Percentiles rank a stretch among this genome's conserved stretches.
These are phyloP conservation scores for Augochlorella aurata DNA, from an alignment of 2,888 invertebrate genomes.

Conservation along the genomic window DNA sequence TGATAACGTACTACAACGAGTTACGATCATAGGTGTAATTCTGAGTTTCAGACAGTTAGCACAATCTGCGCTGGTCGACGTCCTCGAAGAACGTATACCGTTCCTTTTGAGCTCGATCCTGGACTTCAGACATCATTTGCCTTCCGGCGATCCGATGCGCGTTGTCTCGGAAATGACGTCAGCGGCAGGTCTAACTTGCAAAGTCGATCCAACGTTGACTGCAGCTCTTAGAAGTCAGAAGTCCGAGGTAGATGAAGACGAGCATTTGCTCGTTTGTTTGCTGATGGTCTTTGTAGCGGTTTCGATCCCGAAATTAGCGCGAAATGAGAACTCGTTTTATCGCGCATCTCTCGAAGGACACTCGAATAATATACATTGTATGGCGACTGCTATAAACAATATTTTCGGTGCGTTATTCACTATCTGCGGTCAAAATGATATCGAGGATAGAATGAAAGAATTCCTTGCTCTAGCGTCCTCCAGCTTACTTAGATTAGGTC, in stretches of 20 bases:
- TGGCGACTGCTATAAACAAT: constrained; percentile 97
- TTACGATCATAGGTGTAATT: constrained; percentile 99
- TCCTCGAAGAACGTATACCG: constrained; percentile 96
- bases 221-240: constrained; percentile 95
- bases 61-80: constrained; percentile 96
- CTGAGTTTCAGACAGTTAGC: constrained; percentile 96
- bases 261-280: constrained; percentile 95
- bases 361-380: constrained; percentile 99
- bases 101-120: constrained; percentile 97
- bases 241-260: constrained; percentile 93
- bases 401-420: constrained; percentile 98
- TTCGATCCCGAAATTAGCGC: constrained; percentile 96
- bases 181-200: constrained; percentile 95
- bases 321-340: constrained; percentile 94
- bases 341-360: constrained; percentile 95
- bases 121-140: constrained; percentile 96
- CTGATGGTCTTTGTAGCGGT: constrained; percentile 99
- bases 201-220: constrained; percentile 97
- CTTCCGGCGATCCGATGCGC: constrained; percentile 93
- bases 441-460: constrained; percentile 98
- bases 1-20: constrained; percentile 96
- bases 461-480: constrained; percentile 96
- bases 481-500: constrained; percentile 95
- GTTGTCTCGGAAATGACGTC: constrained; percentile 99
- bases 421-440: constrained; percentile 97